phyloP scores from a whole-genome alignment of 2,888 invertebrate genomes.

The Agonopterix subpropinquella region DNA sequence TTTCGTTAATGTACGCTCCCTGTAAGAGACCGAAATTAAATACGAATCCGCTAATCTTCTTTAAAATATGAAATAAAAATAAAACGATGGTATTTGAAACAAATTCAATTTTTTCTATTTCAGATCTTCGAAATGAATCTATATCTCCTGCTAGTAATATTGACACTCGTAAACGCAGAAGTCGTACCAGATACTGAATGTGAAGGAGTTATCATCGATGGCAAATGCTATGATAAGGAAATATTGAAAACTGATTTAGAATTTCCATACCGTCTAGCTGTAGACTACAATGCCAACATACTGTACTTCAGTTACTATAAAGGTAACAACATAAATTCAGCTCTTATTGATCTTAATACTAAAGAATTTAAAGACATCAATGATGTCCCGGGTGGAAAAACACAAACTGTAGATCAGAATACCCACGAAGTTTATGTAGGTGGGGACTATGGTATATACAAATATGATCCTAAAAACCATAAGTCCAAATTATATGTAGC shows the following conservation, averaged over 20 bases:
- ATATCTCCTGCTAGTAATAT: too few relatives aligned
- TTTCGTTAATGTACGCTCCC: too few relatives aligned
- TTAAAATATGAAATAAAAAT: too few relatives aligned
- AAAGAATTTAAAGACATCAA: neutral
- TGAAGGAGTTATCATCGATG: neutral
- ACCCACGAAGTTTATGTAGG: neutral
- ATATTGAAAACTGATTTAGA: neutral
- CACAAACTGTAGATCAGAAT: neutral
- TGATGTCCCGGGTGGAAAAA: neutral
- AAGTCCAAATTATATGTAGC: conserved; percentile 34
- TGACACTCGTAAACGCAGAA: neutral
- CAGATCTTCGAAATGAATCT: too few relatives aligned
- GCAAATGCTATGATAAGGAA: neutral
- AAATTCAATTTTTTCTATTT: too few relatives aligned
- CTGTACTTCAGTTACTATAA: neutral
- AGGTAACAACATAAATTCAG: neutral
- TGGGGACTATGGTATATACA: neutral
- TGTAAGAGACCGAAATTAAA: too few relatives aligned
- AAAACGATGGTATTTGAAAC: too few relatives aligned
- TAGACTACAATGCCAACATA: neutral
- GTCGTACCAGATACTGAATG: neutral
- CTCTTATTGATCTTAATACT: neutral
- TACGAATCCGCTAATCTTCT: too few relatives aligned
- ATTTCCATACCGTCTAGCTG: neutral
- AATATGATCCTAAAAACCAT: neutral